Evolutionary conservation across 2,888 invertebrate genomes (phyloP).

Genomic region (Danaus chrysippus): DNA sequence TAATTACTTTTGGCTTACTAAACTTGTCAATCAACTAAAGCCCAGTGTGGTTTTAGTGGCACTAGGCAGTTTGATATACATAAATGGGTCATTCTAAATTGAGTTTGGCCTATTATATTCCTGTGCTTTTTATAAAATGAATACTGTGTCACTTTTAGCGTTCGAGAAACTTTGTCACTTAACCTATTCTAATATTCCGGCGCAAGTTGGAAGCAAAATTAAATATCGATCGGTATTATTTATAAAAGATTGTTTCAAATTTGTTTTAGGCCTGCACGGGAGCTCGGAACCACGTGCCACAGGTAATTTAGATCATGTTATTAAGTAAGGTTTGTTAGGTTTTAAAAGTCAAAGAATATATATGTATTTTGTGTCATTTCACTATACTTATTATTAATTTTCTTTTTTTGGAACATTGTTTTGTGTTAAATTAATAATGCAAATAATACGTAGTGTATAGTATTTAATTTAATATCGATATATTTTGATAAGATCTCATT

Average conservation of each 20-base stretch:
- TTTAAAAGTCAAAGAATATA: neutral
- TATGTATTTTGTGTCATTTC: neutral
- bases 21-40: constrained; percentile 7
- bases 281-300: constrained; percentile 60
- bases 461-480: no score
- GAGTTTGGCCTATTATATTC: constrained; percentile 6
- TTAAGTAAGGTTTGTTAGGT: constrained; percentile 16
- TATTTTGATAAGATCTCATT: no score
- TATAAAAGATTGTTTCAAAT: constrained; percentile 66
- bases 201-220: constrained; percentile 36
- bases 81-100: constrained; percentile 9
- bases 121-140: constrained; percentile 7
- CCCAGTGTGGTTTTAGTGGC: neutral
- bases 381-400: neutral
- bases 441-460: no score
- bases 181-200: constrained; percentile 1
- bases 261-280: constrained; percentile 72
- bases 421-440: no score
- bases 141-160: constrained; percentile 4
- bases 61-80: constrained; percentile 2
- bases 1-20: neutral
- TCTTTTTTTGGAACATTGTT: neutral
- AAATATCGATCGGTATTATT: constrained; percentile 49
- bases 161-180: constrained; percentile 5
- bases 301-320: constrained; percentile 49